A percentile compares a stretch with the other conserved stretches of the same genome.
phyloP scores from a whole-genome alignment of 2,113 vertebrate species.

The Lagopus leucura region DNA sequence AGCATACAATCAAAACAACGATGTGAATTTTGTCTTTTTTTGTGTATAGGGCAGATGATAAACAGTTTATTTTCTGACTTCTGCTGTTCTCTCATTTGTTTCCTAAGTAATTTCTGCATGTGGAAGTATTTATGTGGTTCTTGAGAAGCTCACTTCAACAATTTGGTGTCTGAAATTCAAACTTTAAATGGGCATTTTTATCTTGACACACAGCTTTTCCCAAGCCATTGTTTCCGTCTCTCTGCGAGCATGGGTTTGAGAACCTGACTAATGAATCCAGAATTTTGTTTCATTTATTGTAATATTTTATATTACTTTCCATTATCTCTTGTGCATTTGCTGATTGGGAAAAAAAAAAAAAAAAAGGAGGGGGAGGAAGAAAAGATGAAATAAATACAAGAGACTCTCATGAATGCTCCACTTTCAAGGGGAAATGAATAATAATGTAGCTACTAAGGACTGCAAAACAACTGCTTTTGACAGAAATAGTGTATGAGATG shows the following conservation, averaged over 20 bases:
- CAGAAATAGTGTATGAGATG: neutral
- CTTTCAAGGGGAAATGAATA: neutral
- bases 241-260: neutral
- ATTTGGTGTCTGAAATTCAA: neutral
- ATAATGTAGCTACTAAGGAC: neutral
- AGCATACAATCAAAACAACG: neutral
- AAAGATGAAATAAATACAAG: neutral
- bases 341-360: neutral
- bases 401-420: neutral
- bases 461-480: neutral
- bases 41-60: neutral
- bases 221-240: conserved; percentile 12
- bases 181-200: conserved; percentile 33
- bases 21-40: neutral
- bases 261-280: neutral
- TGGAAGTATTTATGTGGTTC: neutral
- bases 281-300: neutral
- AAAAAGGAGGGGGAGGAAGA: neutral
- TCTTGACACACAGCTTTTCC: conserved; percentile 38
- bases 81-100: neutral
- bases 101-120: neutral
- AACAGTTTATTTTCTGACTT: neutral
- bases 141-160: neutral
- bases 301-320: neutral
- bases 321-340: neutral